phyloP scores from a whole-genome alignment of 2,113 vertebrate species.

The Parotia lawesii region DNA sequence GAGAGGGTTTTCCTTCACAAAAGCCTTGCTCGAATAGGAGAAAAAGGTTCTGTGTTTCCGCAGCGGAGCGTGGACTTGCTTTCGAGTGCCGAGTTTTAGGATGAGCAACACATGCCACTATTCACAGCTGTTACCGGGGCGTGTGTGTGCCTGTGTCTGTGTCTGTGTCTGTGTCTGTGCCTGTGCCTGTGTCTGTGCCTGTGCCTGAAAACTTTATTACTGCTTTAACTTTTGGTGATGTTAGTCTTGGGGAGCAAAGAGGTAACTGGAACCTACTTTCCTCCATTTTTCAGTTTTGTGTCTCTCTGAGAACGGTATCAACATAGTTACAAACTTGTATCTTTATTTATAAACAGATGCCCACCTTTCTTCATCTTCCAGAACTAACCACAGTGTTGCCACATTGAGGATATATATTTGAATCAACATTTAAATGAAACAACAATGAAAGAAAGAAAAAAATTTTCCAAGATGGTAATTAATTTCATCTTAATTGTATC shows the following conservation, averaged over 20 bases:
- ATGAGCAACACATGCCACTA: fast-evolving
- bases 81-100: not conserved
- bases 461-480: fast-evolving
- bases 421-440: not conserved
- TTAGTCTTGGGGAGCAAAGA: fast-evolving
- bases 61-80: not conserved
- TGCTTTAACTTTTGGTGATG: too few species aligned
- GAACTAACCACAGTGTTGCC: not conserved
- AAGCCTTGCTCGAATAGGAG: not conserved
- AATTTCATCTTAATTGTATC: not conserved
- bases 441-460: not conserved
- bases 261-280: not conserved
- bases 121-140: fast-evolving
- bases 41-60: not conserved
- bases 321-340: not conserved
- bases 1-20: fast-evolving
- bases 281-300: not conserved
- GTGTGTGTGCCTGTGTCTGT: too few species aligned
- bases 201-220: too few species aligned
- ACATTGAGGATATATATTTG: not conserved
- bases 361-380: not conserved
- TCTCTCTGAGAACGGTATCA: not conserved
- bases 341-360: not conserved
- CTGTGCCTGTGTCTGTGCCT: too few species aligned
- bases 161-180: too few species aligned